Base-by-base conservation (phyloP, 2,888 invertebrate genomes). In the Drosophila borborema region DNA sequence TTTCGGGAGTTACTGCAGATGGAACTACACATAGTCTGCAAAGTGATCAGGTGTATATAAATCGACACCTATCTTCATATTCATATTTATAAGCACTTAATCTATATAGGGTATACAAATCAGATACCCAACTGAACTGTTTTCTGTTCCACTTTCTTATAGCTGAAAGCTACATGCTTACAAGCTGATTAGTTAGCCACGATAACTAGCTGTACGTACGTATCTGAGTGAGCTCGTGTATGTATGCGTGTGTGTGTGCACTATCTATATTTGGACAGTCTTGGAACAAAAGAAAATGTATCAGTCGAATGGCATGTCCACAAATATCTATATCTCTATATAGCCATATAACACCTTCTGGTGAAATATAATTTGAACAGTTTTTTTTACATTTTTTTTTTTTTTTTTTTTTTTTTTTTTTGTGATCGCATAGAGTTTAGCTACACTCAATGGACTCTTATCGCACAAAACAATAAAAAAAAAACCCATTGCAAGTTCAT, bases 391-490 rank as follows among this genome's bases (percentile, higher is more conserved):
- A 14, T 20, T 20, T 20, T 20, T 45, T 45, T 23, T 46, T 46
- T 12, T 6, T 7, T 34, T 23, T 45, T 12, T n/a, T n/a, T n/a
- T n/a, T n/a, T n/a, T n/a, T n/a, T 40, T 6, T 23, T 46, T 12
- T 40, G 0, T 28, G 16, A 54, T 54, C 68, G 23, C 18, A 16
- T 40, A 14, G 14, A 23, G 46, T 12, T 54, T 41, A 55, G 68
- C 31, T 18, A 66, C 53, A 65, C 36, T 63, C 54, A 58, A 20
- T 51, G 55, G 41, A 75, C 75, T 81, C 65, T 75, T 82, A 86
- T 86, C 81, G 74, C 64, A 49, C 68, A 72, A 80, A 36, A 14
- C 36, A 14, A 20, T 53, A n/a, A n/a, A 16, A 53, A 36, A 28
- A 28, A 10, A 40, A 28, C 3, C 23, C 23, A 45, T n/a, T 12